phyloP scores from a whole-genome alignment of 2,113 vertebrate genomes.

The Halcyon senegalensis region DNA sequence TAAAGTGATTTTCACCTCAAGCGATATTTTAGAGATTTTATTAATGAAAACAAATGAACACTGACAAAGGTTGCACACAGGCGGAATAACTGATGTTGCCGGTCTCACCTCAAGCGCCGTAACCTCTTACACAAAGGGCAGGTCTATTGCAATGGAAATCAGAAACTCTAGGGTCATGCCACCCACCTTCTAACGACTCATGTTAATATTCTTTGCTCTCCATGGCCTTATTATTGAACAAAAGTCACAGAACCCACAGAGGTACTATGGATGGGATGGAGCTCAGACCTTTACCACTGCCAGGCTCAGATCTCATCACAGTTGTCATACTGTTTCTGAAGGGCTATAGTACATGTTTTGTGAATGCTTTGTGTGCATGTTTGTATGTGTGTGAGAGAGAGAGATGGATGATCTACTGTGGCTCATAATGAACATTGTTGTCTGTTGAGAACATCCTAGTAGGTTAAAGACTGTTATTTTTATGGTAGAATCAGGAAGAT shows the following conservation, averaged over 20 bases:
- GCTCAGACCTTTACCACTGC: background rate
- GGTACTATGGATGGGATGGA: background rate
- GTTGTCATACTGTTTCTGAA: background rate
- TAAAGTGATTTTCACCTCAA: background rate
- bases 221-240: background rate
- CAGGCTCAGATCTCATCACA: background rate
- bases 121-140: background rate
- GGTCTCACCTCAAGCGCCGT: background rate
- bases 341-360: background rate
- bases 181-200: background rate
- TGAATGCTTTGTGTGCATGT: background rate
- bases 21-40: background rate
- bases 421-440: background rate
- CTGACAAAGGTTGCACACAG: background rate
- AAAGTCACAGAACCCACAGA: background rate
- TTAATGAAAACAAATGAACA: background rate
- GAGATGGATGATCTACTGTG: background rate
- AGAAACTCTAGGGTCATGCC: background rate
- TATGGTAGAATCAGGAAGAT: background rate
- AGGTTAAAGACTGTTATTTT: background rate
- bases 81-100: background rate
- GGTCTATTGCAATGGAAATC: background rate
- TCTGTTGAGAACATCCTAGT: background rate
- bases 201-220: background rate
- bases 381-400: background rate